Conservation (phyloP, 2,113 vertebrate genomes). For the Lutjanus erythropterus region DNA sequence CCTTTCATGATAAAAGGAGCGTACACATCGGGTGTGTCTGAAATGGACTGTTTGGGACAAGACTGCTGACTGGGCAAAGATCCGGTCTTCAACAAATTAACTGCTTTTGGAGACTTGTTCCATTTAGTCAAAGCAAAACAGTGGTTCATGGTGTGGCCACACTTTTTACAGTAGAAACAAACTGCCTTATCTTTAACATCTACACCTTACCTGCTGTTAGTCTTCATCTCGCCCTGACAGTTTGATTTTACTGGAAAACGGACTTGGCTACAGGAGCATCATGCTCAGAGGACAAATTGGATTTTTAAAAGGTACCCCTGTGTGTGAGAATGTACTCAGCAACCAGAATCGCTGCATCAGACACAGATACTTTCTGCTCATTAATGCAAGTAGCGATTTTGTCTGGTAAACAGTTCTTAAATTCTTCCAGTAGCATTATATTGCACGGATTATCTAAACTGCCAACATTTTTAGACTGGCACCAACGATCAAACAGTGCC, state of each 20-base stretch:
- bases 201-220: no score
- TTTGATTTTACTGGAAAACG: not conserved
- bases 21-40: not conserved
- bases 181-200: not conserved
- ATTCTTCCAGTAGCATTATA: not conserved
- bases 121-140: not conserved
- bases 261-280: not conserved
- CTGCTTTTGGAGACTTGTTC: not conserved
- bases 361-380: slow-evolving; percentile 2
- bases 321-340: not conserved
- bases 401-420: not conserved
- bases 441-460: not conserved
- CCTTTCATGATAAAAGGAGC: slow-evolving; percentile 2
- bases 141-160: not conserved
- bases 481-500: no score
- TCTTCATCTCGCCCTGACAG: not conserved
- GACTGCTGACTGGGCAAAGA: not conserved
- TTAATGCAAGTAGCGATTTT: not conserved
- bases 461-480: no score
- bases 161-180: slow-evolving; percentile 7
- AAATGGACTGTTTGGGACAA: not conserved
- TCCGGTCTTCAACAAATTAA: not conserved
- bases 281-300: not conserved
- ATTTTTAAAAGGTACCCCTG: not conserved
- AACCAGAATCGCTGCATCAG: not conserved